Evolutionary conservation across 2,113 vertebrate species (phyloP), one percentile per base, ranked within the genome.

Genomic region (Nannobrachium achirus): DNA sequence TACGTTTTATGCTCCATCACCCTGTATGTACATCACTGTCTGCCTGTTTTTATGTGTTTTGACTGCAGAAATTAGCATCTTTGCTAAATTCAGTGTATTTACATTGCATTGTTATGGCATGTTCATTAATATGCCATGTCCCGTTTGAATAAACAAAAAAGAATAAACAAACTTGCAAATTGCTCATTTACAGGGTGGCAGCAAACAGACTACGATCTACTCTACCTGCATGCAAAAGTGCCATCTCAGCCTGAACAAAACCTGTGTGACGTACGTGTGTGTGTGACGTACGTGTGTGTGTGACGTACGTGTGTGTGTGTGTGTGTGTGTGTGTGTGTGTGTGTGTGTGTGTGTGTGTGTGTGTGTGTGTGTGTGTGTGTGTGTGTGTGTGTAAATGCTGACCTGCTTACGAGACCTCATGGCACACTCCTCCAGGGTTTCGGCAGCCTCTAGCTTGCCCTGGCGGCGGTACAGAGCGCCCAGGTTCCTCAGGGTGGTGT

Each of bases 371-470:
- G 38, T 49, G 56, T 51, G 11, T 25, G 14, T 55, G 41, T 25
- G 19, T 25, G 16, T 59, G 11, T 39, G 33, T 50, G 18, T 19
- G 20, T 6, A 62, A 62, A 8, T 0, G 64, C 69, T 84, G 73
- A 97, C 96, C 95, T 97, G 96, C 83, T 94, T 94, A 76, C 95
- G 93, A 77, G 96, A 97, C 71, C 95, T 94, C 67, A 93, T 74
- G 0, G 95, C 95, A 0, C 96, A 97, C 63, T 97, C 95, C 72
- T 97, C 96, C 86, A 97, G 81, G 9, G 95, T 97, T 72, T 98
- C 96, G 0, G 96, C 96, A 0, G 96, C 96, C 88, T 98, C 96
- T 10, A 97, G 89, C 79, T 97, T 97, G 66, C 96, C 96, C 89
- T 98, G 96, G 11, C 95, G 92, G 70, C 94, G 93, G 82, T 98